phyloP scores from a whole-genome alignment of 1,140 invertebrate genomes.

The Marisa cornuarietis region DNA sequence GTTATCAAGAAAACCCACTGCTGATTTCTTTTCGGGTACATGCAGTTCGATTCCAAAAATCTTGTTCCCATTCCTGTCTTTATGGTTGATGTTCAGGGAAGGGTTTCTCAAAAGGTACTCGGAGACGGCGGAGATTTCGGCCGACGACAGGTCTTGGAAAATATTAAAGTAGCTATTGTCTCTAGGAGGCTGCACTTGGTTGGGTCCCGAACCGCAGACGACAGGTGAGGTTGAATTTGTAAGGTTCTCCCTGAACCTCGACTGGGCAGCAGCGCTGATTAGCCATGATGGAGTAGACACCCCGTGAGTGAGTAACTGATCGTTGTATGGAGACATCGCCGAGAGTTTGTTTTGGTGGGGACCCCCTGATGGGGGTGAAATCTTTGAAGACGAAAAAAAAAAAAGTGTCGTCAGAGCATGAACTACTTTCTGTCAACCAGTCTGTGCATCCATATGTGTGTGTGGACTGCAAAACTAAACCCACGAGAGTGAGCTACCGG shows the following conservation, averaged over 20 bases:
- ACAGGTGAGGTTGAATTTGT: neutral
- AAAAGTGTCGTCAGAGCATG: too few species aligned
- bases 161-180: constrained; percentile 20
- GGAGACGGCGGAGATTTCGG: constrained; percentile 26
- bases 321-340: too few species aligned
- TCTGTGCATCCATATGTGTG: too few species aligned
- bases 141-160: constrained; percentile 25
- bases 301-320: too few species aligned
- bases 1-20: constrained; percentile 37
- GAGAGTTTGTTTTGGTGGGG: too few species aligned
- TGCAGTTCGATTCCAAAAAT: constrained; percentile 29
- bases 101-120: constrained; percentile 17
- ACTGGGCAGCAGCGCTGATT: neutral
- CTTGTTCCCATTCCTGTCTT: neutral
- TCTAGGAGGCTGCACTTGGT: constrained; percentile 3
- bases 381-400: too few species aligned
- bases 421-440: too few species aligned
- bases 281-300: too few species aligned
- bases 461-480: too few species aligned
- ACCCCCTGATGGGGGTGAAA: too few species aligned
- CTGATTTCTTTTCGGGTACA: constrained; percentile 24
- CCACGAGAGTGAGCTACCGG: too few species aligned
- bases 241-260: neutral
- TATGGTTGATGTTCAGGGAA: constrained; percentile 1
- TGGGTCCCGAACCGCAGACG: neutral